Evolutionary conservation across 2,888 invertebrate species (phyloP).

Genomic region (Coecobrya sp.): DNA sequence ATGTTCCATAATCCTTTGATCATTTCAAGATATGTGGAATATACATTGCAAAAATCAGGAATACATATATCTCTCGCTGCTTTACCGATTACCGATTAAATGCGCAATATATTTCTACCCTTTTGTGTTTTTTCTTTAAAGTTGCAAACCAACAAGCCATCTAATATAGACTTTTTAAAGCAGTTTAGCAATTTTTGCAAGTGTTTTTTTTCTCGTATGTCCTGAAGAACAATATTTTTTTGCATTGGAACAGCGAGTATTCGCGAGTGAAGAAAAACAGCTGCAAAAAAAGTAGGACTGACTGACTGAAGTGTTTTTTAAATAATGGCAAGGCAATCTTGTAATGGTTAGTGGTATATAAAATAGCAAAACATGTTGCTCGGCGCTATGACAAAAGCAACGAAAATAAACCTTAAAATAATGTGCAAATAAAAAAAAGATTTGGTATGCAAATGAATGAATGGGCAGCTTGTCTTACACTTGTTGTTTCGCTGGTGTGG

Average conservation of each 20-base stretch:
- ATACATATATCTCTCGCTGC: too few species aligned
- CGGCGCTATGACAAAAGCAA: constrained; percentile 47
- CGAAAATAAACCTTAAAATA: constrained; percentile 45
- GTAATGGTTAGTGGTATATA: constrained; percentile 12
- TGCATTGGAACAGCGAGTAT: constrained; percentile 21
- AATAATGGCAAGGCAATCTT: constrained; percentile 40
- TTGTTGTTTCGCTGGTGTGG: background rate
- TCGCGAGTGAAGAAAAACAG: constrained; percentile 23
- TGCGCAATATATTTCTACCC: too few species aligned
- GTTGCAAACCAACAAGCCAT: too few species aligned
- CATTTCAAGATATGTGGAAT: too few species aligned
- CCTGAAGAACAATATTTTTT: too few species aligned
- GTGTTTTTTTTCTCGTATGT: too few species aligned
- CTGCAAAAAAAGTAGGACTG: constrained; percentile 20
- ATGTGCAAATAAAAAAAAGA: background rate
- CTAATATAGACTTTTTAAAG: too few species aligned
- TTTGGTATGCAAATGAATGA: constrained; percentile 53
- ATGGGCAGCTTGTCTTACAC: background rate
- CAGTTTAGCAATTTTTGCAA: too few species aligned
- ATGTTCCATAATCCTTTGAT: too few species aligned
- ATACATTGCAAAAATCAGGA: too few species aligned
- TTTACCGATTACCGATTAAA: too few species aligned
- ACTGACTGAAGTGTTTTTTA: background rate
- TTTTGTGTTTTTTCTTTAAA: too few species aligned
- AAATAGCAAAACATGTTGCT: background rate